These are phyloP conservation scores for Adineta ricciae DNA, from an alignment of 2,888 invertebrate species.

Conservation along the genomic window DNA sequence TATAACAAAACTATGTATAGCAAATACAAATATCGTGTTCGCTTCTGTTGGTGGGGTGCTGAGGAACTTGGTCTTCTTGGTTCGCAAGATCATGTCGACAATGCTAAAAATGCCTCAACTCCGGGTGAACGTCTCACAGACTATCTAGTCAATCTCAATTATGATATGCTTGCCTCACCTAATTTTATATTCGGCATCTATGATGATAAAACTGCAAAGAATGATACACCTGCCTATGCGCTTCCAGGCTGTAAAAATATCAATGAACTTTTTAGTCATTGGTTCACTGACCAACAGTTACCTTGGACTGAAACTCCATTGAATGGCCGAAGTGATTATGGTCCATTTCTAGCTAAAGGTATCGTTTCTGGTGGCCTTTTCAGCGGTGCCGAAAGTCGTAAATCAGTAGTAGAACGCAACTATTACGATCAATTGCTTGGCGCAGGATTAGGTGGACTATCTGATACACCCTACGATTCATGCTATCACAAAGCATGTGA, in stretches of 20 bases:
- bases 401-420: background rate
- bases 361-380: background rate
- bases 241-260: background rate
- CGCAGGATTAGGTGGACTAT: background rate
- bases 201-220: background rate
- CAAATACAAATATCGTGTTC: background rate
- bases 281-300: background rate
- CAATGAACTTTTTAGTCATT: background rate
- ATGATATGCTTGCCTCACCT: constrained; percentile 2
- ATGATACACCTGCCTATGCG: background rate
- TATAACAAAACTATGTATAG: background rate
- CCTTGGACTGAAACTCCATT: background rate
- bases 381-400: background rate
- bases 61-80: background rate
- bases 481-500: background rate
- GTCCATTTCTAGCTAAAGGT: background rate
- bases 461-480: background rate
- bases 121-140: background rate
- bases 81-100: background rate
- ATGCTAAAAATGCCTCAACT: background rate
- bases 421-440: background rate
- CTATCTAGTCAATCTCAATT: background rate
- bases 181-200: background rate
- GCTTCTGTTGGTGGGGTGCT: constrained; percentile 1
- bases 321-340: background rate